These are phyloP conservation scores for Philypnodon macrostomus DNA, from an alignment of 2,797 vertebrate genomes.

Conservation along the genomic window DNA sequence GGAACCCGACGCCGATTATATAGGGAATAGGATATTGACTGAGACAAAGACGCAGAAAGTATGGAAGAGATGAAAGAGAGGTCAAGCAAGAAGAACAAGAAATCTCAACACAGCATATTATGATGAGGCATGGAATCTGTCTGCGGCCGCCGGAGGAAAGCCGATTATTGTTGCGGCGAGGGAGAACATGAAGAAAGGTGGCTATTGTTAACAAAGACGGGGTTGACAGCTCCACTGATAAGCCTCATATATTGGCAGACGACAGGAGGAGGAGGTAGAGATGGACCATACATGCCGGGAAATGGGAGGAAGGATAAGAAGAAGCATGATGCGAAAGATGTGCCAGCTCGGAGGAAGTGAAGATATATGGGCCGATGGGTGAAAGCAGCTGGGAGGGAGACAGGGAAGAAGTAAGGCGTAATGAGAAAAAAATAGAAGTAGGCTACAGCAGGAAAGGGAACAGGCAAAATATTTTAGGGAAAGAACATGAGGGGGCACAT, in stretches of 20 bases:
- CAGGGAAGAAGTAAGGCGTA: not conserved
- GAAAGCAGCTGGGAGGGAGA: not conserved
- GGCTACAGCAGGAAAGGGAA: constrained; percentile 4
- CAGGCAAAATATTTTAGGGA: not conserved
- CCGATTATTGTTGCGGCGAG: constrained; percentile 38
- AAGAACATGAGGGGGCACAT: not conserved
- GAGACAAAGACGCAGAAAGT: constrained; percentile 6
- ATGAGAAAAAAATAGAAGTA: constrained; percentile 19
- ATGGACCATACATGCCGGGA: not conserved
- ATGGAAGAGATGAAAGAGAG: constrained; percentile 18
- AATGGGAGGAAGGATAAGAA: constrained; percentile 1
- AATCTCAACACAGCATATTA: constrained; percentile 31
- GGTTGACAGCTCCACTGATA: constrained; percentile 51
- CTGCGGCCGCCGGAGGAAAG: constrained; percentile 28
- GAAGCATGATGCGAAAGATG: not conserved
- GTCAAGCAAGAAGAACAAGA: constrained; percentile 27
- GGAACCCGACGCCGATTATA: not conserved
- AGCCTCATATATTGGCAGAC: constrained; percentile 45
- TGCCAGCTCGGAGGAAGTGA: no score
- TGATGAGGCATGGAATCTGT: constrained; percentile 32
- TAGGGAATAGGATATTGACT: not conserved
- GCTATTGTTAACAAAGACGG: constrained; percentile 36
- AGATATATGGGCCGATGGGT: not conserved
- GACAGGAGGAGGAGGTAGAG: constrained; percentile 20
- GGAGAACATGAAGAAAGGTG: constrained; percentile 44